A percentile compares a stretch with the other conserved stretches of the same genome.
Conservation (phyloP, 2,888 invertebrate genomes). For the Mycogona germanica region DNA sequence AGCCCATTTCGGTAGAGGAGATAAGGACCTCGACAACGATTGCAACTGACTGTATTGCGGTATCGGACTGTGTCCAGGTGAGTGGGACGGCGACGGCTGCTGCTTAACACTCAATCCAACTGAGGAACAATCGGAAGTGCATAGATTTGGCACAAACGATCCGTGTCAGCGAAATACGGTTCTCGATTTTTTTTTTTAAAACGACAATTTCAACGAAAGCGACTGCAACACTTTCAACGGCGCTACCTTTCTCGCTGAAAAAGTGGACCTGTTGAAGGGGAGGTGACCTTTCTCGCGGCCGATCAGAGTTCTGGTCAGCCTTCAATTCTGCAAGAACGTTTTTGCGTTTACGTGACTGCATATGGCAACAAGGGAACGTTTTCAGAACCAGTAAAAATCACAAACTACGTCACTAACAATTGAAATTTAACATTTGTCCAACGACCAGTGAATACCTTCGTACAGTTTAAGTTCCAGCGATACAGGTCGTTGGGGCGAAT, state of each 20-base stretch:
- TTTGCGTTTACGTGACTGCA: background rate
- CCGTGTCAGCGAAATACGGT: background rate
- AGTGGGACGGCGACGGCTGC: slow-evolving; percentile 21
- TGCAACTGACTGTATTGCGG: slow-evolving; percentile 13
- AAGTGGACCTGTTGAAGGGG: slow-evolving; percentile 19
- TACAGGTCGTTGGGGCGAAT: slow-evolving; percentile 8
- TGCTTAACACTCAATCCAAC: slow-evolving; percentile 20
- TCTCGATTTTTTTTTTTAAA: background rate
- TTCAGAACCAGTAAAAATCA: no score
- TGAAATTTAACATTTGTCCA: background rate
- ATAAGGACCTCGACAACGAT: slow-evolving; percentile 25
- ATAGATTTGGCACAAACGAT: background rate
- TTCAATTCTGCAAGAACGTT: slow-evolving; percentile 11
- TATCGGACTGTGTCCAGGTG: slow-evolving; percentile 20
- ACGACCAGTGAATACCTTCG: slow-evolving; percentile 8
- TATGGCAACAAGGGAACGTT: background rate
- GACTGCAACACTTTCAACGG: no score
- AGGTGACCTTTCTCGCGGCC: background rate
- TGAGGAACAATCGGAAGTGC: background rate
- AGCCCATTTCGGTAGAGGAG: slow-evolving; percentile 45
- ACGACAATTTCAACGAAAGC: background rate
- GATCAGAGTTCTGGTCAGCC: background rate
- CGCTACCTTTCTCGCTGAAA: slow-evolving; percentile 22
- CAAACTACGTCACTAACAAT: background rate
- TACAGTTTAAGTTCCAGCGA: slow-evolving; percentile 12